phyloP scores from a whole-genome alignment of 1,140 invertebrate genomes.

The Scaptomyza montana region DNA sequence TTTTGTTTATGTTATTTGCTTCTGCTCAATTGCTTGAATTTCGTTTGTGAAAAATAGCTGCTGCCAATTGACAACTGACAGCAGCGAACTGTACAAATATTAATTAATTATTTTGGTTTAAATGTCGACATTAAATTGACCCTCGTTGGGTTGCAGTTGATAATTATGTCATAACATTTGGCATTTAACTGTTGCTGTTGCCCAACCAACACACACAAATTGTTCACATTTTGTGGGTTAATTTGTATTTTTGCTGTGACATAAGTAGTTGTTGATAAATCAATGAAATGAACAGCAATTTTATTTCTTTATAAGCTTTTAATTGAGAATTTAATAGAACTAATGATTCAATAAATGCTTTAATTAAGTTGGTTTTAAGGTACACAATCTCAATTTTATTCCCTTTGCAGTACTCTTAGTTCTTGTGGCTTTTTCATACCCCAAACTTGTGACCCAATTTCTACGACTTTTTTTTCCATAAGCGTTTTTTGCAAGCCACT shows the following conservation, averaged over 20 bases:
- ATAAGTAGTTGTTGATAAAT: background rate
- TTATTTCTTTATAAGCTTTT: background rate
- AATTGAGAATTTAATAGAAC: background rate
- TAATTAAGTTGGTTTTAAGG: too few species aligned
- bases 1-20: conserved; percentile 5
- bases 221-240: background rate
- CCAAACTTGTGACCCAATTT: too few species aligned
- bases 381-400: too few species aligned
- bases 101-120: conserved; percentile 61
- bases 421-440: too few species aligned
- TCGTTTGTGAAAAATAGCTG: conserved; percentile 43
- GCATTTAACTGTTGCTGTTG: conserved; percentile 34
- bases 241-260: background rate
- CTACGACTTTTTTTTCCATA: too few species aligned
- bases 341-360: too few species aligned
- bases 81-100: conserved; percentile 27
- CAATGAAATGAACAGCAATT: background rate
- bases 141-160: conserved; percentile 41
- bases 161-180: conserved; percentile 56
- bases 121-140: conserved; percentile 40
- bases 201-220: background rate
- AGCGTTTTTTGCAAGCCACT: too few species aligned
- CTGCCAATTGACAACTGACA: conserved; percentile 33
- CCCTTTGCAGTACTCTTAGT: too few species aligned
- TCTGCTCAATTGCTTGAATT: conserved; percentile 52